Evolutionary conservation across 2,888 invertebrate genomes (phyloP), one percentile per base, ranked within the genome.

Genomic region (Drosophila falleni): DNA sequence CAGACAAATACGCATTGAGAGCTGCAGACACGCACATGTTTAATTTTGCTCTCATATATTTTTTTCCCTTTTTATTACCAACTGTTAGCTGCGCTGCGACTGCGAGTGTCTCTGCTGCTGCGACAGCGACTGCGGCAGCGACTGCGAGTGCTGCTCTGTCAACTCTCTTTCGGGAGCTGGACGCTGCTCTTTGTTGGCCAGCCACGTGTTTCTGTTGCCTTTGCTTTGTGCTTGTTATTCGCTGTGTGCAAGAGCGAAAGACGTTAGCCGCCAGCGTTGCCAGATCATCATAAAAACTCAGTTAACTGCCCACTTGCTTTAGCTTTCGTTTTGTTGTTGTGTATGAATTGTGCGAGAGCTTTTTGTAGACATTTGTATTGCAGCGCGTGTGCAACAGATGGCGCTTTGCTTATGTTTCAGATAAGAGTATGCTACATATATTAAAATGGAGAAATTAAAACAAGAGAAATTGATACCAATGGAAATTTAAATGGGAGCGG

Each of bases 121-220:
- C 23, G 23, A 19, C 23, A 4, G 23, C 23, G 10, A 19, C 80
- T 39, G 79, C 61, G 51, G 42, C 66, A 8, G 42, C 31, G 16
- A 31, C 56, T 19, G 29, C 46, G 42, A 19, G 11, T 5, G 39
- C 46, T 44, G 19, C 62, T 33, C 39, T 16, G 31, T 0, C 47
- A 26, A 50, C 75, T 72, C 76, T 71, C 68, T 71, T 82, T 74
- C 19, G n/a, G 23, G 13, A 51, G 29, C 31, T 23, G 19, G 3
- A 1, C 15, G 50, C 11, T 11, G 35, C 86, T 87, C 88, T 88
- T 78, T 50, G 11, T n/a, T 70, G 41, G 23, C 44, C 65, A 41
- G 76, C 78, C 85, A 86, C 86, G 86, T 86, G 86, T 75, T 89
- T 63, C 29, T 74, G 73, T 65, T 72, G 66, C 42, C 70, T 86